Percentiles rank a stretch among this genome's conserved stretches.
Conservation (phyloP, 2,113 vertebrate genomes). For the Eulemur rufifrons region DNA sequence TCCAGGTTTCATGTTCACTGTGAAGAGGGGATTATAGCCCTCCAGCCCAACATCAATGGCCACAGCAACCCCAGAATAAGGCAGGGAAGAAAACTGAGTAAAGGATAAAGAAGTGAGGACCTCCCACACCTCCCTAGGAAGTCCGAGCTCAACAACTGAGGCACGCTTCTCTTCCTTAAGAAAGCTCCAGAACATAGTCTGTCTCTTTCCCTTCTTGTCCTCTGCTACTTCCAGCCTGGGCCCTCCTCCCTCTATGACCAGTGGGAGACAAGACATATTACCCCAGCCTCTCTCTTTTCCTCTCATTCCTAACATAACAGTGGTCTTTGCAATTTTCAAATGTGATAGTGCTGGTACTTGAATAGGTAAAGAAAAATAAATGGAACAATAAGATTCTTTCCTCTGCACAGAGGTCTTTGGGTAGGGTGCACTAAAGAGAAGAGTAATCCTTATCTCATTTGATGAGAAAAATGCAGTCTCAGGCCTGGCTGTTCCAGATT, state of each 20-base stretch:
- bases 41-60: background rate
- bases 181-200: background rate
- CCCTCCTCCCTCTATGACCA: background rate
- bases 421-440: background rate
- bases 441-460: background rate
- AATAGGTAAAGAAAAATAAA: background rate
- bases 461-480: background rate
- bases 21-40: background rate
- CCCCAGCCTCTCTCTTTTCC: background rate
- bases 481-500: background rate
- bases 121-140: background rate
- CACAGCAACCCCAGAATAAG: background rate
- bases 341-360: background rate
- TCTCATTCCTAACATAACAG: background rate
- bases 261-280: background rate
- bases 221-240: background rate
- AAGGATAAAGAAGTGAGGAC: background rate
- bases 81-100: background rate
- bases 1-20: background rate
- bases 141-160: background rate
- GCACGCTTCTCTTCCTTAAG: background rate
- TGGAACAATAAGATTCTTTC: background rate
- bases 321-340: background rate
- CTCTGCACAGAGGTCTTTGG: background rate
- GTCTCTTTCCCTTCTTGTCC: background rate